Conservation (phyloP, 2,113 vertebrate genomes). For the Pterocles orientalis region DNA sequence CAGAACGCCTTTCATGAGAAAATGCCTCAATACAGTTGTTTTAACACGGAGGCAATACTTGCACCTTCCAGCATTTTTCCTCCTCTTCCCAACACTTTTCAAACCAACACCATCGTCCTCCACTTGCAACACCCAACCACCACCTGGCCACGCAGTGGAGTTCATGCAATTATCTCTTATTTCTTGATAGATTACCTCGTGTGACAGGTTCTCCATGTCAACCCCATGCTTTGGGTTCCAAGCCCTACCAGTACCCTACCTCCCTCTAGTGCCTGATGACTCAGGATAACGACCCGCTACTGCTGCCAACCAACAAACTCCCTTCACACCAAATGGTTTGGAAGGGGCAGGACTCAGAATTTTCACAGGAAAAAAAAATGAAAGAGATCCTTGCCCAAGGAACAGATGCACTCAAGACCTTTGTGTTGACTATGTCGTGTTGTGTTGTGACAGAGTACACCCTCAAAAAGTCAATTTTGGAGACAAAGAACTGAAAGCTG, state of each 20-base stretch:
- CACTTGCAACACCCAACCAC: neutral
- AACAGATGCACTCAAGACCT: neutral
- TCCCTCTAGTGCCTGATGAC: neutral
- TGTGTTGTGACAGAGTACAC: too few relatives aligned
- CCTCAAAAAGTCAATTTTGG: neutral
- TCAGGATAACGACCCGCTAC: neutral
- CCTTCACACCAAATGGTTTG: neutral
- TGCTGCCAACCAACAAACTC: neutral
- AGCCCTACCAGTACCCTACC: neutral
- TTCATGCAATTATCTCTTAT: neutral
- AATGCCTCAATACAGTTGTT: neutral
- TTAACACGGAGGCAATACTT: neutral
- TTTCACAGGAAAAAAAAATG: neutral
- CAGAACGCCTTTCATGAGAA: neutral
- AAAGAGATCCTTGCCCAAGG: neutral
- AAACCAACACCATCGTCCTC: neutral
- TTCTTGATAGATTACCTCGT: neutral
- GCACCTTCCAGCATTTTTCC: neutral
- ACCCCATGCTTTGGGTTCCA: neutral
- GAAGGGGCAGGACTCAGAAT: neutral
- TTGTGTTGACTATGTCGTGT: fast-evolving
- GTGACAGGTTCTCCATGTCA: fast-evolving
- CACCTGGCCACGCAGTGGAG: neutral
- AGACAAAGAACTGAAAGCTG: neutral
- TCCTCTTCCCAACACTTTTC: neutral